These are phyloP conservation scores for Macrochelys suwanniensis DNA, from an alignment of 2,797 vertebrate species.

Conservation along the genomic window DNA sequence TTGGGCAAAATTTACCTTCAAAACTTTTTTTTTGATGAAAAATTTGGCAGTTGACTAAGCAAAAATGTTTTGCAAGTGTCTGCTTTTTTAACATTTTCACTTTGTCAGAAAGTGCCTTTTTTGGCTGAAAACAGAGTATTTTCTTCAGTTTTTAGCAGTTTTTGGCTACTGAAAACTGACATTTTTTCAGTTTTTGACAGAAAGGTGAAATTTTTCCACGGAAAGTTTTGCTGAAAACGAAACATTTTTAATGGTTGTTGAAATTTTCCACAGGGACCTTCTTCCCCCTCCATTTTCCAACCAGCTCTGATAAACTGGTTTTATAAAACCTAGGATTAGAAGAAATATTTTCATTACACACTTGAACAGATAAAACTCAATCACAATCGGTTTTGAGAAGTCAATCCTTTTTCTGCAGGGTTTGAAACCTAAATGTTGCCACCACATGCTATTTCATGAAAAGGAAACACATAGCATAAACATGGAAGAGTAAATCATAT, in stretches of 20 bases:
- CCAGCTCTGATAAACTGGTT: neutral
- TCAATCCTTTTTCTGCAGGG: neutral
- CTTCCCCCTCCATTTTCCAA: neutral
- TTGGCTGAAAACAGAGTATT: neutral
- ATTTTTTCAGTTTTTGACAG: neutral
- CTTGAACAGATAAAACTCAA: neutral
- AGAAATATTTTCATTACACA: neutral
- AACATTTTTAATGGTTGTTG: neutral
- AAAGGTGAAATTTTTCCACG: neutral
- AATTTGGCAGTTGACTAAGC: rapidly evolving
- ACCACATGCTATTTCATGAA: neutral
- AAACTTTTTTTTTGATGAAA: neutral
- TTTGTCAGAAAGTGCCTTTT: neutral
- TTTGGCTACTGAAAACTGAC: slow-evolving; percentile 13
- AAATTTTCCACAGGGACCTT: neutral
- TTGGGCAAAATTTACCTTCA: neutral
- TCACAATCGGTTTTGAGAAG: neutral
- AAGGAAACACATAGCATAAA: neutral
- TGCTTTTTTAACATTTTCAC: neutral
- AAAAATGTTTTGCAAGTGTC: neutral
- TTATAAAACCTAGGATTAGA: neutral
- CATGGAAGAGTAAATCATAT: neutral
- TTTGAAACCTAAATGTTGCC: neutral
- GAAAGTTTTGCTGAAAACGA: slow-evolving; percentile 29
- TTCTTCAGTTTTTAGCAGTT: neutral